Evolutionary conservation across 2,797 vertebrate genomes (phyloP).

Genomic region (Craterocephalus amniculus): DNA sequence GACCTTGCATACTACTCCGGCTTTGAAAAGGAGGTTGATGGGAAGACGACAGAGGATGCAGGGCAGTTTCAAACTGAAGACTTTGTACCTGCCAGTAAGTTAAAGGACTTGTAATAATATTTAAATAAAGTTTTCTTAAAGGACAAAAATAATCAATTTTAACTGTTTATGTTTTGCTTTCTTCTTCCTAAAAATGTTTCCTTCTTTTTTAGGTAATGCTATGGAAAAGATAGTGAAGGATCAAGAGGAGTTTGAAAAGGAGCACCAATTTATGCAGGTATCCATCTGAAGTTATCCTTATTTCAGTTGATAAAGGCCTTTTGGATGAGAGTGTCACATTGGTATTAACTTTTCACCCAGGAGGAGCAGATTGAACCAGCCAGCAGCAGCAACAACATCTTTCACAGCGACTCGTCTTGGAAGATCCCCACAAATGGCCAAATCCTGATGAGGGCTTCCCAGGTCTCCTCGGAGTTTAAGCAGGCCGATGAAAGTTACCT

Average conservation of each 20-base stretch:
- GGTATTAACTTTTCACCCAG: slow-evolving; percentile 67
- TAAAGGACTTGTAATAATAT: background rate
- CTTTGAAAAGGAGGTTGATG: slow-evolving; percentile 87
- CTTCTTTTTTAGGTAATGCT: slow-evolving; percentile 83
- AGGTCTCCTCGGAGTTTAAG: slow-evolving; percentile 81
- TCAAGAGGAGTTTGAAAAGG: slow-evolving; percentile 93
- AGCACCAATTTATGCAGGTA: slow-evolving; percentile 93
- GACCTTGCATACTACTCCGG: slow-evolving; percentile 95
- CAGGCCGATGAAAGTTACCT: slow-evolving; percentile 89
- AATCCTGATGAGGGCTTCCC: slow-evolving; percentile 84
- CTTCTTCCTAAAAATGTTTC: background rate
- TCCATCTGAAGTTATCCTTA: background rate
- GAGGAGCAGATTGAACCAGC: slow-evolving; percentile 86
- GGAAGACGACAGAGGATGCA: slow-evolving; percentile 50
- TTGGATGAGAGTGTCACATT: background rate
- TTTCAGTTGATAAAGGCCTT: background rate
- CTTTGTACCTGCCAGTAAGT: slow-evolving; percentile 90
- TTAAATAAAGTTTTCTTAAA: background rate
- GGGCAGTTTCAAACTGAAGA: slow-evolving; percentile 80
- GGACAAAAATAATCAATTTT: background rate
- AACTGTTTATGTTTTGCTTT: background rate
- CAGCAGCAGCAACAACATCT: slow-evolving; percentile 65
- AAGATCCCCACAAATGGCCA: slow-evolving; percentile 79
- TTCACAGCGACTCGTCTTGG: slow-evolving; percentile 88
- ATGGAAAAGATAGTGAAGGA: slow-evolving; percentile 90